Conservation (phyloP, 2,888 invertebrate species). For the Camponotus fellah region DNA sequence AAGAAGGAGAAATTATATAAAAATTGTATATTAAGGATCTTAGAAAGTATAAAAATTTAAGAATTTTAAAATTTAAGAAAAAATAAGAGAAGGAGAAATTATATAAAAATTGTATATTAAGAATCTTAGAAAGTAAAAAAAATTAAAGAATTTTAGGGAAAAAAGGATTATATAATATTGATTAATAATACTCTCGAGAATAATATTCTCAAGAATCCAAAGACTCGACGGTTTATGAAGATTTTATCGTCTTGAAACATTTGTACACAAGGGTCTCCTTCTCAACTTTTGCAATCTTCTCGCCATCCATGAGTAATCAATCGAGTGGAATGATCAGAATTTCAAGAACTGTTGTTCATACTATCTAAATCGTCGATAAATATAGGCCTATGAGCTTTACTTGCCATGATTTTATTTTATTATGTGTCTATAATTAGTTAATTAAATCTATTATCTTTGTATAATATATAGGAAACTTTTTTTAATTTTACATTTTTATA, state of each 20-base stretch:
- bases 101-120: background rate
- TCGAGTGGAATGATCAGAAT: constrained; percentile 20
- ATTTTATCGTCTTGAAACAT: background rate
- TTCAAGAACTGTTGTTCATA: constrained; percentile 7
- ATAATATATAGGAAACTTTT: too few species aligned
- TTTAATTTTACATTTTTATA: too few species aligned
- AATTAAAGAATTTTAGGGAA: background rate
- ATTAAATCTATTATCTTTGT: too few species aligned
- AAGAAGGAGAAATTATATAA: background rate
- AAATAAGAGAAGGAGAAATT: background rate
- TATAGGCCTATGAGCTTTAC: background rate
- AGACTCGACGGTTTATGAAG: background rate
- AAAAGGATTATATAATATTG: background rate
- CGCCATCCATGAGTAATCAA: constrained; percentile 1
- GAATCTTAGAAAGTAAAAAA: background rate
- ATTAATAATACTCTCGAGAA: background rate
- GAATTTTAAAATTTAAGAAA: background rate
- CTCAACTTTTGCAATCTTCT: background rate
- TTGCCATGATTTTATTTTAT: too few species aligned
- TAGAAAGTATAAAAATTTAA: background rate
- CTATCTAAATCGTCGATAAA: constrained; percentile 9
- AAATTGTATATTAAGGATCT: background rate
- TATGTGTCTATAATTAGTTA: too few species aligned
- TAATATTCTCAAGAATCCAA: background rate
- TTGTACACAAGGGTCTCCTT: background rate